phyloP scores from a whole-genome alignment of 2,113 vertebrate genomes.

The Jaculus jaculus region DNA sequence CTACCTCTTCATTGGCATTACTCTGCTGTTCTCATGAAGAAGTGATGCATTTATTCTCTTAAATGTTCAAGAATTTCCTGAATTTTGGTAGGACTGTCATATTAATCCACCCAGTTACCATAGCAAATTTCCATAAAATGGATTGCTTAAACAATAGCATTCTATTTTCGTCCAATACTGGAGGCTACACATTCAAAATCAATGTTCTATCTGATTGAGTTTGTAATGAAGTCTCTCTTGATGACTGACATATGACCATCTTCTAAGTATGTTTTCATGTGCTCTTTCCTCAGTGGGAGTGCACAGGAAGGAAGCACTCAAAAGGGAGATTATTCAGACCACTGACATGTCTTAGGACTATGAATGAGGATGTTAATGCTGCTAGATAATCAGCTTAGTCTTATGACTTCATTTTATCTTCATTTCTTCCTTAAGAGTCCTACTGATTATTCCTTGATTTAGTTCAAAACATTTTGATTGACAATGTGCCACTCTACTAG shows the following conservation, averaged over 20 bases:
- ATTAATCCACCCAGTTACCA: background rate
- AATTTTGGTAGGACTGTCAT: background rate
- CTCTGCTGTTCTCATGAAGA: background rate
- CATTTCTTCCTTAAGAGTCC: background rate
- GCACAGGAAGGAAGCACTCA: background rate
- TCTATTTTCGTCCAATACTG: background rate
- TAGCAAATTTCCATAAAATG: background rate
- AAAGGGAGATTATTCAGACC: background rate
- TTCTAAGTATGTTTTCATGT: background rate
- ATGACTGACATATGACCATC: background rate
- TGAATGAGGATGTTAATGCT: background rate
- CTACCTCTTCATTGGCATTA: background rate
- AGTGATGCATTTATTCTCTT: slow-evolving; percentile 41
- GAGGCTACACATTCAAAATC: background rate
- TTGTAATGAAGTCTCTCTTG: background rate
- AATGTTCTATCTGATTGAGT: background rate
- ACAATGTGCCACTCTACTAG: background rate
- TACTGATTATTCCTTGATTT: background rate
- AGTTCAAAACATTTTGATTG: background rate
- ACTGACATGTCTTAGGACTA: background rate
- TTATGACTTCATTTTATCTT: background rate
- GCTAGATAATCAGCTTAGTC: background rate
- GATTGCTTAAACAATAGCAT: background rate
- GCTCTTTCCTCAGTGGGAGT: background rate
- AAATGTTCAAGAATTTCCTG: background rate